These are phyloP conservation scores for Hirtodrosophila trivittata DNA, from an alignment of 2,888 invertebrate genomes.

Conservation along the genomic window DNA sequence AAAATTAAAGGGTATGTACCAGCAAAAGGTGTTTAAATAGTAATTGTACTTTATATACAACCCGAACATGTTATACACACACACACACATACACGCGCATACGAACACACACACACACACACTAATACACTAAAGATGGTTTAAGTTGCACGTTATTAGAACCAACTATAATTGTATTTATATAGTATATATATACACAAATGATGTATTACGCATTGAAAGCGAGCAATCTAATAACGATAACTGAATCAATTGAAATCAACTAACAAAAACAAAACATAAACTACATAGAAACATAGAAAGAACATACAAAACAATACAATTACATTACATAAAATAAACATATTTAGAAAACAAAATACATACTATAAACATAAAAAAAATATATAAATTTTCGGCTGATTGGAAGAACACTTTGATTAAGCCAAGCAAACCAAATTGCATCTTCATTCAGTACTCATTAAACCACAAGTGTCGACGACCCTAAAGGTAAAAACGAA, in stretches of 20 bases:
- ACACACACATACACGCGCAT: conserved; percentile 27
- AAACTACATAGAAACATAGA: not conserved
- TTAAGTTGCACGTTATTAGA: conserved; percentile 73
- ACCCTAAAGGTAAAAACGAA: conserved; percentile 22
- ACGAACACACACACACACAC: conserved; percentile 16
- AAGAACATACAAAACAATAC: not conserved
- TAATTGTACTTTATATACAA: conserved; percentile 69
- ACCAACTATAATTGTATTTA: conserved; percentile 72
- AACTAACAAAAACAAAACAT: conserved; percentile 21
- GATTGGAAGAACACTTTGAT: conserved; percentile 22
- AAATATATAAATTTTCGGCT: conserved; percentile 26
- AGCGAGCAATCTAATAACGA: conserved; percentile 60
- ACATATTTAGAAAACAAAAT: conserved; percentile 25
- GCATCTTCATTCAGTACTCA: conserved; percentile 44
- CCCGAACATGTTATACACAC: conserved; percentile 51
- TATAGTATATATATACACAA: conserved; percentile 59
- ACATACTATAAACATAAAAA: conserved; percentile 28
- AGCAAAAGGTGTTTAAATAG: conserved; percentile 61
- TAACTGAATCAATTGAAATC: conserved; percentile 36
- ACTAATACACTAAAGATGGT: conserved; percentile 34
- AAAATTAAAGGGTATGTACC: conserved; percentile 38
- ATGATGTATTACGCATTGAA: conserved; percentile 72
- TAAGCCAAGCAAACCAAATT: conserved; percentile 52
- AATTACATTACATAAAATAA: conserved; percentile 26
- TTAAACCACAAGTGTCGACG: conserved; percentile 42